phyloP scores from a whole-genome alignment of 2,888 invertebrate species.

The Craniophora ligustri region DNA sequence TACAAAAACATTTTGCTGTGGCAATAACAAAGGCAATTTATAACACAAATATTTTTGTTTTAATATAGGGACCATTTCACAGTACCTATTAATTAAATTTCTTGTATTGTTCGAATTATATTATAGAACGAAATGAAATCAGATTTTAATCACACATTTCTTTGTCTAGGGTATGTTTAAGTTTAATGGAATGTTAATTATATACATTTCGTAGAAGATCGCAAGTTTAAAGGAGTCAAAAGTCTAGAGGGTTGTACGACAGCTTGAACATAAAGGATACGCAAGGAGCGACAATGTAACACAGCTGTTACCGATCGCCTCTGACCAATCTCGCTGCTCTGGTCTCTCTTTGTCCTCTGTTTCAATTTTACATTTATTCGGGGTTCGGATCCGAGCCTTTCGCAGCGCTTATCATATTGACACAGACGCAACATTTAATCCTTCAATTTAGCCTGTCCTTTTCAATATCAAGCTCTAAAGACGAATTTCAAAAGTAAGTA shows the following conservation, averaged over 20 bases:
- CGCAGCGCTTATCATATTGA: constrained; percentile 83
- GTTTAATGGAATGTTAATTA: constrained; percentile 42
- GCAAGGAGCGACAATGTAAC: constrained; percentile 57
- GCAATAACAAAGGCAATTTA: constrained; percentile 47
- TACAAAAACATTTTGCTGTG: constrained; percentile 47
- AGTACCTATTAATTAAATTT: constrained; percentile 15
- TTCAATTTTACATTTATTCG: constrained; percentile 78
- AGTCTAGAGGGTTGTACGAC: constrained; percentile 46
- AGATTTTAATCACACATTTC: constrained; percentile 10
- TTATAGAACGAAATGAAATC: constrained; percentile 1
- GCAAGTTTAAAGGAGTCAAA: constrained; percentile 28
- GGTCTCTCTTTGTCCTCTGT: constrained; percentile 75
- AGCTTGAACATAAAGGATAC: constrained; percentile 61
- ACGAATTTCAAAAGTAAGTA: constrained; percentile 48
- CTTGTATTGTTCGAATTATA: background rate
- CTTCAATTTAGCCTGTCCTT: constrained; percentile 74
- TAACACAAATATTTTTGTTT: constrained; percentile 33
- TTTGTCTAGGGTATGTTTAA: constrained; percentile 23
- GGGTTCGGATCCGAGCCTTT: constrained; percentile 62
- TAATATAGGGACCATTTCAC: constrained; percentile 30
- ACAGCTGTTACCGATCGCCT: constrained; percentile 72
- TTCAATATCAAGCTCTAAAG: constrained; percentile 67
- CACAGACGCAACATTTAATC: constrained; percentile 79
- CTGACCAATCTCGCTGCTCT: constrained; percentile 69
- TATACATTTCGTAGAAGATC: constrained; percentile 25